phyloP scores from a whole-genome alignment of 2,888 invertebrate species.

The Byasa hedistus region DNA sequence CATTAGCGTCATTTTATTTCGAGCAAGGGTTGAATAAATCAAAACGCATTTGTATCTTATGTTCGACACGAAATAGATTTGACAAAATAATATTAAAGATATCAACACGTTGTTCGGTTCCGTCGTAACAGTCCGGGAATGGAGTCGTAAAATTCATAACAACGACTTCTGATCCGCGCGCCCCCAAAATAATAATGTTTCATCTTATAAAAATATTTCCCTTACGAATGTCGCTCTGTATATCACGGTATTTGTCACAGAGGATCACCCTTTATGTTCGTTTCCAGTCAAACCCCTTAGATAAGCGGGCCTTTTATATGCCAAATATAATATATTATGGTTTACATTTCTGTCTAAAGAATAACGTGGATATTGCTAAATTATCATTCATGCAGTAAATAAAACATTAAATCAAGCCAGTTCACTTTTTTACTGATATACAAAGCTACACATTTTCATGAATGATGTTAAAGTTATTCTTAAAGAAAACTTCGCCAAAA shows the following conservation, averaged over 20 bases:
- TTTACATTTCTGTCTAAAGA: conserved; percentile 67
- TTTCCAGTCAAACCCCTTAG: conserved; percentile 81
- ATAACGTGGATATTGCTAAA: conserved; percentile 51
- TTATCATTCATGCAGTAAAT: background rate
- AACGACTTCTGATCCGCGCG: conserved; percentile 70
- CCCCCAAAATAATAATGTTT: conserved; percentile 80
- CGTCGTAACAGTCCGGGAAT: conserved; percentile 40
- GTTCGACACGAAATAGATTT: conserved; percentile 1
- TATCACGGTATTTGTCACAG: conserved; percentile 80
- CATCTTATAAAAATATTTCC: conserved; percentile 81
- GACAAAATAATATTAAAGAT: conserved; percentile 19
- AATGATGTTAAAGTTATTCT: no score
- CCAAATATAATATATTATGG: conserved; percentile 81
- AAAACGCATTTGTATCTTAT: background rate
- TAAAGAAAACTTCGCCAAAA: no score
- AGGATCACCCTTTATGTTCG: conserved; percentile 81
- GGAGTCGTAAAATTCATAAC: conserved; percentile 68
- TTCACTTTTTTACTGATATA: no score
- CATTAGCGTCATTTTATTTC: conserved; percentile 17
- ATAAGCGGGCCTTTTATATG: conserved; percentile 81
- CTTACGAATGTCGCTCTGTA: conserved; percentile 78
- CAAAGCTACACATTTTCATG: no score
- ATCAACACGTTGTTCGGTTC: conserved; percentile 31
- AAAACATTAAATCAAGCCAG: background rate
- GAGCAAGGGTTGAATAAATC: conserved; percentile 10